Conservation (phyloP, 1,140 invertebrate genomes). For the Cephus cinctus region DNA sequence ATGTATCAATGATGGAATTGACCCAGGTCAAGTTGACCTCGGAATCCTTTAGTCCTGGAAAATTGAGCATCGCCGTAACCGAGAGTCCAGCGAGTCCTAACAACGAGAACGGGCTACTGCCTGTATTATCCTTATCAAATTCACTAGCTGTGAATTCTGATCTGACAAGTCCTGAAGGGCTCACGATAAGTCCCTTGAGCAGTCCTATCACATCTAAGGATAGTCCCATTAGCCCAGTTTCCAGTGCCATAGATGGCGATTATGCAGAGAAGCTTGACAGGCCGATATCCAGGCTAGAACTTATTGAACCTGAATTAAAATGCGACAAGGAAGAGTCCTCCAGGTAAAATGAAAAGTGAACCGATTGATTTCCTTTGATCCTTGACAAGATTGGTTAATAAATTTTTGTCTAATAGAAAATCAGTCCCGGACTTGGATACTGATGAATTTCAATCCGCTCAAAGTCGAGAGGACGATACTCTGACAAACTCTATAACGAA, state of each 20-base stretch:
- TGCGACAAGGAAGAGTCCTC: conserved; percentile 17
- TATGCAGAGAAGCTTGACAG: conserved; percentile 8
- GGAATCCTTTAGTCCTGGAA: neutral
- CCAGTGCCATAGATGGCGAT: conserved; percentile 14
- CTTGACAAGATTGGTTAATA: neutral
- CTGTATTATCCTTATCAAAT: conserved; percentile 20
- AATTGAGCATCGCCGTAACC: conserved; percentile 5
- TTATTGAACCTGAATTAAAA: conserved; percentile 14
- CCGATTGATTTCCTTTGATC: neutral
- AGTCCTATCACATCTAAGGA: conserved; percentile 35
- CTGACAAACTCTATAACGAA: neutral
- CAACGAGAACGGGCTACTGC: conserved; percentile 18
- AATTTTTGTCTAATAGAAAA: conserved; percentile 5
- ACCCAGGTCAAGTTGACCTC: conserved; percentile 17
- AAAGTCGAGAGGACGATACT: neutral
- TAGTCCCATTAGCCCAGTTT: conserved; percentile 33
- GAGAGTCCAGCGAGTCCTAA: conserved; percentile 22
- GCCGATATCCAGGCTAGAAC: conserved; percentile 3
- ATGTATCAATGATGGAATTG: conserved; percentile 29
- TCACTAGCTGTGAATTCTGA: conserved; percentile 32
- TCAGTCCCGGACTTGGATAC: neutral
- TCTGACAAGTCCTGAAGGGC: conserved; percentile 31
- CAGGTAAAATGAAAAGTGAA: conserved; percentile 4
- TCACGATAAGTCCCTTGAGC: conserved; percentile 31
- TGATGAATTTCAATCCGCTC: neutral